Conservation (phyloP, 2,797 vertebrate genomes). For the Crenuchus spilurus region DNA sequence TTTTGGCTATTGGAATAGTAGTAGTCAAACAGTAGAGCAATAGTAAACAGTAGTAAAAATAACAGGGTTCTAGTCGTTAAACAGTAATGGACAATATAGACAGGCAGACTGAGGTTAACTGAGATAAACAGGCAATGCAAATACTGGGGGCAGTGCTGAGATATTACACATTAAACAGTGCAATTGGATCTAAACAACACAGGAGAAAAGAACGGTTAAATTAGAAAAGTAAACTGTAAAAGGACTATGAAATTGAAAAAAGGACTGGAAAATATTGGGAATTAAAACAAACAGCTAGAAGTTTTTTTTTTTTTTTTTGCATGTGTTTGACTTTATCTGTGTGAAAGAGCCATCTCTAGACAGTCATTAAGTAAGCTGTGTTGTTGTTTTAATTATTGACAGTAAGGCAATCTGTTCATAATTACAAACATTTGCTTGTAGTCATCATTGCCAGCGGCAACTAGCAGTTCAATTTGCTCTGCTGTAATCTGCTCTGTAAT, state of each 20-base stretch:
- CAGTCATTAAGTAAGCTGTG: slow-evolving; percentile 85
- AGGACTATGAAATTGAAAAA: background rate
- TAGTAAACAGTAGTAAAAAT: no score
- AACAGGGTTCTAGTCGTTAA: no score
- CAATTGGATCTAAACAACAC: background rate
- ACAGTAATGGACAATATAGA: no score
- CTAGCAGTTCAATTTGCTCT: slow-evolving; percentile 84
- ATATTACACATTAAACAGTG: no score
- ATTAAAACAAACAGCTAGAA: slow-evolving; percentile 54
- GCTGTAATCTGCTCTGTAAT: slow-evolving; percentile 87
- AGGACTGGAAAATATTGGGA: background rate
- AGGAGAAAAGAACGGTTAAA: background rate
- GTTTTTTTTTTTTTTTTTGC: slow-evolving; percentile 62
- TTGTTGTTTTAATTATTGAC: slow-evolving; percentile 88
- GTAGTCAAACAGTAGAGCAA: no score
- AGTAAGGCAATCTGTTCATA: slow-evolving; percentile 88
- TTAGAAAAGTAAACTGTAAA: background rate
- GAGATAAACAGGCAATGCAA: background rate
- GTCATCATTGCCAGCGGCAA: slow-evolving; percentile 87
- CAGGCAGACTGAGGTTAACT: no score
- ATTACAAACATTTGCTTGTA: slow-evolving; percentile 89
- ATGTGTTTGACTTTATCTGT: slow-evolving; percentile 72
- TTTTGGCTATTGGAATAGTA: no score
- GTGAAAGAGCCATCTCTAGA: slow-evolving; percentile 76
- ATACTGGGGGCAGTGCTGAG: no score